Percentiles rank a stretch among this genome's conserved stretches.
Evolutionary conservation across 2,797 vertebrate species (phyloP).

Genomic region (Scyliorhinus canicula): DNA sequence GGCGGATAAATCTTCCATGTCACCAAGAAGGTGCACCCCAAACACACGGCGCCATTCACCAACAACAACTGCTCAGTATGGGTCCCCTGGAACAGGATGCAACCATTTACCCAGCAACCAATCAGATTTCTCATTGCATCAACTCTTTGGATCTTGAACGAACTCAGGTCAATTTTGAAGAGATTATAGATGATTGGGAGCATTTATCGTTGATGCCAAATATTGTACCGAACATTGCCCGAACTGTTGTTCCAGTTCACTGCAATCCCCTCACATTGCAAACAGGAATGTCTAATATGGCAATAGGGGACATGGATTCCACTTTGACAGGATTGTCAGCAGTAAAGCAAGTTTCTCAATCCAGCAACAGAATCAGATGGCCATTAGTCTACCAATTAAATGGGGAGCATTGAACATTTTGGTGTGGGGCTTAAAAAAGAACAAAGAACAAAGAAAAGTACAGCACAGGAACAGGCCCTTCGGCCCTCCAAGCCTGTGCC

Average conservation of each 20-base stretch:
- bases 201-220: constrained; percentile 59
- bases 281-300: constrained; percentile 83
- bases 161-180: constrained; percentile 91
- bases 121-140: constrained; percentile 77
- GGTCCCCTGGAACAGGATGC: constrained; percentile 63
- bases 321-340: constrained; percentile 89
- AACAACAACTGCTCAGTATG: constrained; percentile 50
- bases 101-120: constrained; percentile 65
- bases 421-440: no score
- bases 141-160: constrained; percentile 93
- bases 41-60: constrained; percentile 65
- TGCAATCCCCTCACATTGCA: constrained; percentile 65
- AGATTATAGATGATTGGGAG: constrained; percentile 86
- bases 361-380: constrained; percentile 59
- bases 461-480: no score
- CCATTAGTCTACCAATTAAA: no score
- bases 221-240: constrained; percentile 56
- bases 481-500: no score
- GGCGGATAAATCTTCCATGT: constrained; percentile 53
- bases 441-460: no score
- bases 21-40: constrained; percentile 54
- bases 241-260: constrained; percentile 66
- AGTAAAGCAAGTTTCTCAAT: constrained; percentile 89
- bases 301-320: constrained; percentile 91
- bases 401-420: background rate